Evolutionary conservation across 1,140 invertebrate genomes (phyloP).

Genomic region (Whitmania pigra): DNA sequence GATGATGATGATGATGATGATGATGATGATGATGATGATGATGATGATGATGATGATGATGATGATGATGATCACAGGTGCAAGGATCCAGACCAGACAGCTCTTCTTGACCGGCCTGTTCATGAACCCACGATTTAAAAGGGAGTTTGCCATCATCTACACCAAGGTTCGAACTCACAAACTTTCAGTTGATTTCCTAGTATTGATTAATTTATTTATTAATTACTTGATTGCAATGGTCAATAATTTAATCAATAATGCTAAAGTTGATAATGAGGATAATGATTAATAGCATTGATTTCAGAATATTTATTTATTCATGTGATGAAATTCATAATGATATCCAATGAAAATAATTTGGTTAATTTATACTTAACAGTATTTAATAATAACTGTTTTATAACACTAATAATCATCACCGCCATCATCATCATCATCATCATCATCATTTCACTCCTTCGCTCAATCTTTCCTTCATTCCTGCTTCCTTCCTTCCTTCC

Average conservation of each 20-base stretch:
- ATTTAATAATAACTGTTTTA: background rate
- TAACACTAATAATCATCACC: too few species aligned
- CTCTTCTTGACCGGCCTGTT: constrained; percentile 1
- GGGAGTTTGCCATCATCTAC: background rate
- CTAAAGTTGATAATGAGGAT: too few species aligned
- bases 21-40: background rate
- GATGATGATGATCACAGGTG: background rate
- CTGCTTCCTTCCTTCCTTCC: background rate
- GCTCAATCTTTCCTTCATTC: background rate
- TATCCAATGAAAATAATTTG: too few species aligned
- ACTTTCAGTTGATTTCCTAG: background rate
- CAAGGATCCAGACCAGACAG: constrained; percentile 2
- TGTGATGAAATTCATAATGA: too few species aligned
- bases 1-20: constrained; percentile 11
- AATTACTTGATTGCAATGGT: too few species aligned
- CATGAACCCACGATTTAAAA: background rate
- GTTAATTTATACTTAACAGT: background rate
- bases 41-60: background rate
- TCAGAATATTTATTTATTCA: background rate
- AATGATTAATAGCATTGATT: too few species aligned
- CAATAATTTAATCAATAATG: too few species aligned
- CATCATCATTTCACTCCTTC: too few species aligned
- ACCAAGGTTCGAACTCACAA: background rate
- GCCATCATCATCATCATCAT: too few species aligned
- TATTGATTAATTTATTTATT: too few species aligned